A percentile compares a stretch with the other conserved stretches of the same genome.
Conservation (phyloP, 2,797 vertebrate genomes). For the Danio aesculapii region DNA sequence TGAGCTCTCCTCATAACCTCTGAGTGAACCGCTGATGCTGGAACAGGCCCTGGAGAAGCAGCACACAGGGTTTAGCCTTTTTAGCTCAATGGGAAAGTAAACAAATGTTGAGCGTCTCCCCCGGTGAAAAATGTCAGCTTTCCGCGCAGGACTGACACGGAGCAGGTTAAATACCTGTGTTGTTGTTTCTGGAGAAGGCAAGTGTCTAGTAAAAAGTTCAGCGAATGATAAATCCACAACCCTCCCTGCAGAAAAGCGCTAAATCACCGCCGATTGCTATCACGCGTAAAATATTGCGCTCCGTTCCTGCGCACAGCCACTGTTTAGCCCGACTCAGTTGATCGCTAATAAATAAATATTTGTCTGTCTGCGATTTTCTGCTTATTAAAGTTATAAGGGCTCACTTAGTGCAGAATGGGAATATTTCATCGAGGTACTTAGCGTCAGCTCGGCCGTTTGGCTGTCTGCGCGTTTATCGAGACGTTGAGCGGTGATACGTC, state of each 20-base stretch:
- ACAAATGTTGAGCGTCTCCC: conserved; percentile 73
- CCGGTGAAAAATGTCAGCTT: conserved; percentile 77
- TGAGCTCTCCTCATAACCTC: conserved; percentile 74
- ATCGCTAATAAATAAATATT: conserved; percentile 68
- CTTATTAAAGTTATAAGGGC: conserved; percentile 62
- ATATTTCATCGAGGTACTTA: conserved; percentile 58
- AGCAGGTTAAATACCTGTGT: conserved; percentile 76
- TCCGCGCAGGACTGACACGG: conserved; percentile 68
- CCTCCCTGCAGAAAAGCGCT: conserved; percentile 57
- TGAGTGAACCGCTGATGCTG: conserved; percentile 79
- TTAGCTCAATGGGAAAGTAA: conserved; percentile 79
- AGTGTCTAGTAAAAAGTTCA: conserved; percentile 77
- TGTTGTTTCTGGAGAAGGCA: conserved; percentile 77
- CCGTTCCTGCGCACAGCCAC: conserved; percentile 67
- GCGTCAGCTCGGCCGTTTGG: conserved; percentile 42
- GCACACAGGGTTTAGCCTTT: conserved; percentile 76
- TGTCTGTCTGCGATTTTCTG: conserved; percentile 67
- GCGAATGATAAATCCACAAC: conserved; percentile 71
- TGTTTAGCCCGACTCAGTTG: conserved; percentile 61
- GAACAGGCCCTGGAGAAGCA: conserved; percentile 71
- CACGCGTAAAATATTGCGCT: conserved; percentile 70
- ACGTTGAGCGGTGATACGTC: conserved; percentile 13
- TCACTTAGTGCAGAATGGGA: conserved; percentile 47
- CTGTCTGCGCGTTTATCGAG: conserved; percentile 41
- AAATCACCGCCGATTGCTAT: conserved; percentile 76